A percentile compares a stretch with the other conserved stretches of the same genome.
These are phyloP conservation scores for Fragum fragum DNA, from an alignment of 2,888 invertebrate species.

Conservation along the genomic window DNA sequence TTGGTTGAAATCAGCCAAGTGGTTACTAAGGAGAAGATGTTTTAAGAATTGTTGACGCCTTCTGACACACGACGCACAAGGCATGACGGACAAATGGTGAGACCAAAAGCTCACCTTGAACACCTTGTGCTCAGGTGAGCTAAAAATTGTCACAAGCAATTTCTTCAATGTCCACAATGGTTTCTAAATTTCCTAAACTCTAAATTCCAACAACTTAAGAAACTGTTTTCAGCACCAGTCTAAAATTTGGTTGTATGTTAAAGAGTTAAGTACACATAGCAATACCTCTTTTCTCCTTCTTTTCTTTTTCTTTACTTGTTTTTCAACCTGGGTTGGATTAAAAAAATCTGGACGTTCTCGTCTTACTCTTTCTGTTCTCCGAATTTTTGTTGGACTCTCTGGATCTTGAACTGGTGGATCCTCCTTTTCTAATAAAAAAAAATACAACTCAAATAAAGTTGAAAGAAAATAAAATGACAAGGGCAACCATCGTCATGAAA, in stretches of 20 bases:
- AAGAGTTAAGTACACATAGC: no score
- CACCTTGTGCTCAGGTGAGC: conserved; percentile 11
- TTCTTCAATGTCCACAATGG: no score
- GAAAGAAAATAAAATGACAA: no score
- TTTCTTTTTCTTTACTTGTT: conserved; percentile 52
- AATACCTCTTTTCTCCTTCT: conserved; percentile 59
- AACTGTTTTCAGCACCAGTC: no score
- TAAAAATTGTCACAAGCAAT: no score
- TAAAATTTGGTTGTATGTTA: no score
- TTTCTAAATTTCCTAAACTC: no score
- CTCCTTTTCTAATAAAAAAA: background rate
- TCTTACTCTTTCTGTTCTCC: conserved; percentile 59
- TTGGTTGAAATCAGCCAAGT: background rate
- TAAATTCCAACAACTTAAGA: no score
- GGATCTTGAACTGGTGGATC: background rate
- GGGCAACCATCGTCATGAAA: no score
- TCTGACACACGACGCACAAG: no score
- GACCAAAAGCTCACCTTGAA: background rate
- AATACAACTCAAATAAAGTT: no score
- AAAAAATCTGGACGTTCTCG: conserved; percentile 64
- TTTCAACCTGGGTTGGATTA: conserved; percentile 56
- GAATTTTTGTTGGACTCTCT: conserved; percentile 34
- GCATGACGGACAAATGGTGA: background rate
- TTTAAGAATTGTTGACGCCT: background rate
- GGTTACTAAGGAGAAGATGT: background rate